Evolutionary conservation across 2,888 invertebrate genomes (phyloP).

Genomic region (Tetranychus piercei): DNA sequence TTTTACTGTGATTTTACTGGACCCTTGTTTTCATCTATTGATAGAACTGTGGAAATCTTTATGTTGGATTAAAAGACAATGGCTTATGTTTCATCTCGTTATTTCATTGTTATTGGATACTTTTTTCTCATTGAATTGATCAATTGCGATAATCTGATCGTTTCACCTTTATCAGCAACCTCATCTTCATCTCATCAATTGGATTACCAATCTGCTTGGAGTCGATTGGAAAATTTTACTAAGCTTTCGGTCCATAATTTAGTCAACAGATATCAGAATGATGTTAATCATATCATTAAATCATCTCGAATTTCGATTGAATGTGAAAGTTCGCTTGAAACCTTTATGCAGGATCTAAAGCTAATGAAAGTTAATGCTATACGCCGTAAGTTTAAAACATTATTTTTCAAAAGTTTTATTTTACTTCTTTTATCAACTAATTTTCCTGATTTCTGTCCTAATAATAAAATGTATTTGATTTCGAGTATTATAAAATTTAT

Average conservation of each 20-base stretch:
- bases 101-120: not conserved
- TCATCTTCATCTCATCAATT: not conserved
- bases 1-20: too few species aligned
- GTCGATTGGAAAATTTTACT: constrained; percentile 1
- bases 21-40: too few species aligned
- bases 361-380: not conserved
- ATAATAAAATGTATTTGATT: too few species aligned
- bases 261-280: not conserved
- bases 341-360: not conserved
- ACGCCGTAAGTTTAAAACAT: not conserved
- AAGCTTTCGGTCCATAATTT: not conserved
- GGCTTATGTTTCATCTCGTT: not conserved
- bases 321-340: constrained; percentile 2
- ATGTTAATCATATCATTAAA: not conserved
- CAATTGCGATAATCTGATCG: not conserved
- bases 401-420: not conserved
- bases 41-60: too few species aligned
- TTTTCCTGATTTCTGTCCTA: not conserved
- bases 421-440: not conserved
- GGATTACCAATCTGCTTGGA: constrained; percentile 3
- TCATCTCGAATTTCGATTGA: not conserved
- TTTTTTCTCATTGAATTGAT: not conserved
- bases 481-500: too few species aligned
- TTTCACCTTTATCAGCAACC: not conserved
- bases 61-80: not conserved